These are phyloP conservation scores for Silvanus unidentatus DNA, from an alignment of 2,888 invertebrate genomes.

Conservation along the genomic window DNA sequence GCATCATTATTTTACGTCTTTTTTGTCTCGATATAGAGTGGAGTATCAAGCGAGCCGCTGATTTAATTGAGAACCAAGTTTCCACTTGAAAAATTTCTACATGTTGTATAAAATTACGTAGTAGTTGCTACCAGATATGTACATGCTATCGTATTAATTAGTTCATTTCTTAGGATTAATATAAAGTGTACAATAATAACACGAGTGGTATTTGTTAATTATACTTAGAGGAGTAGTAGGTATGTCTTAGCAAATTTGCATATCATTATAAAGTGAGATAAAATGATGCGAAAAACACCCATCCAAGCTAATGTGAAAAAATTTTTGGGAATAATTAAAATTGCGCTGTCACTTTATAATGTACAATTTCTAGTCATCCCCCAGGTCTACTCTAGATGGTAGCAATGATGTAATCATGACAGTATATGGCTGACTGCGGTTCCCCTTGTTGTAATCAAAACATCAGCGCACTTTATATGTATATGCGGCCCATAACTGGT, in stretches of 20 bases:
- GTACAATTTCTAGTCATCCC: too few species aligned
- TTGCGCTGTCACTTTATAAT: too few species aligned
- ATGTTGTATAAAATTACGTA: constrained; percentile 15
- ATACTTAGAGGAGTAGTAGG: neutral
- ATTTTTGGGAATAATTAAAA: too few species aligned
- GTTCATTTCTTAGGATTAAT: constrained; percentile 11
- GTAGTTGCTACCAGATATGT: constrained; percentile 18
- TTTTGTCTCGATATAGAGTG: constrained; percentile 21
- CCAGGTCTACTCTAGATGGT: constrained; percentile 22
- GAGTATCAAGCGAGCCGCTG: constrained; percentile 24
- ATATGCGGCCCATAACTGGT: constrained; percentile 33
- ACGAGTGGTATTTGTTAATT: constrained; percentile 9
- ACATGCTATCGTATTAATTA: constrained; percentile 13
- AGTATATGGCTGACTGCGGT: constrained; percentile 25
- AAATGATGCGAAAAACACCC: neutral
- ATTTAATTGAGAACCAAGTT: constrained; percentile 26
- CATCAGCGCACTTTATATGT: neutral
- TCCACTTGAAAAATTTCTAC: constrained; percentile 22
- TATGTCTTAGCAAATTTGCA: neutral
- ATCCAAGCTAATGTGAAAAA: too few species aligned
- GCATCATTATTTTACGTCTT: constrained; percentile 31
- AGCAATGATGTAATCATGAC: constrained; percentile 41
- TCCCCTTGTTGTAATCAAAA: constrained; percentile 31
- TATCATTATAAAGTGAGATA: neutral
- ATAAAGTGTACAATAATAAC: constrained; percentile 9